These are phyloP conservation scores for Ephialtes manifestator DNA, from an alignment of 2,888 invertebrate species.

Conservation along the genomic window DNA sequence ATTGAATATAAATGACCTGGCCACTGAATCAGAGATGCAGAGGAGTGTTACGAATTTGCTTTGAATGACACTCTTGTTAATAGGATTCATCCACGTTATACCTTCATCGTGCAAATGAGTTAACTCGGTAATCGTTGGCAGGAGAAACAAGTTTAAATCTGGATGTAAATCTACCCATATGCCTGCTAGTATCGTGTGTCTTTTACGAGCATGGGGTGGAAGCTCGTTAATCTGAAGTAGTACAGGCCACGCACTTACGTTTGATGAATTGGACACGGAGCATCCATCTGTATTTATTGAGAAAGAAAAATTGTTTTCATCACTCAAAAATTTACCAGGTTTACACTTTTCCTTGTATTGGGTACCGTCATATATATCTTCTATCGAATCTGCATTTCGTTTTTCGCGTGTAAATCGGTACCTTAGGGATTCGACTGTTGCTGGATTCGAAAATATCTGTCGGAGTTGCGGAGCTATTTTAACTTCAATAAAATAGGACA, in stretches of 20 bases:
- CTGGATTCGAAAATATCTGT: conserved; percentile 23
- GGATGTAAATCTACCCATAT: conserved; percentile 54
- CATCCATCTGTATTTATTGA: too few species aligned
- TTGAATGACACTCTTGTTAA: conserved; percentile 25
- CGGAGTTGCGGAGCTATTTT: conserved; percentile 18
- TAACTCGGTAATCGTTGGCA: conserved; percentile 12
- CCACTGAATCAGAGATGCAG: conserved; percentile 59
- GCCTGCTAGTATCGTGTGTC: conserved; percentile 53
- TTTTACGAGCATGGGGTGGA: conserved; percentile 57
- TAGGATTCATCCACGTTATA: conserved; percentile 43
- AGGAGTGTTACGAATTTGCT: conserved; percentile 45
- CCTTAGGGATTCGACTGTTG: conserved; percentile 10
- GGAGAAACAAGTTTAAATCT: conserved; percentile 19
- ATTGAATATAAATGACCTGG: conserved; percentile 50
- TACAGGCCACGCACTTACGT: too few species aligned
- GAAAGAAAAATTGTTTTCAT: conserved; percentile 59
- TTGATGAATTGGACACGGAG: too few species aligned
- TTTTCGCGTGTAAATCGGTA: conserved; percentile 40
- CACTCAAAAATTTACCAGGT: conserved; percentile 45
- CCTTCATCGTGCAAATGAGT: conserved; percentile 34
- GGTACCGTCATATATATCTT: conserved; percentile 62
- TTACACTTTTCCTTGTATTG: conserved; percentile 42
- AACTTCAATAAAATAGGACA: conserved; percentile 30
- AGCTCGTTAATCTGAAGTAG: conserved; percentile 63
- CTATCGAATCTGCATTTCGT: conserved; percentile 36